These are phyloP conservation scores for Cerceris ruficornis DNA, from an alignment of 2,888 invertebrate genomes.

Conservation along the genomic window DNA sequence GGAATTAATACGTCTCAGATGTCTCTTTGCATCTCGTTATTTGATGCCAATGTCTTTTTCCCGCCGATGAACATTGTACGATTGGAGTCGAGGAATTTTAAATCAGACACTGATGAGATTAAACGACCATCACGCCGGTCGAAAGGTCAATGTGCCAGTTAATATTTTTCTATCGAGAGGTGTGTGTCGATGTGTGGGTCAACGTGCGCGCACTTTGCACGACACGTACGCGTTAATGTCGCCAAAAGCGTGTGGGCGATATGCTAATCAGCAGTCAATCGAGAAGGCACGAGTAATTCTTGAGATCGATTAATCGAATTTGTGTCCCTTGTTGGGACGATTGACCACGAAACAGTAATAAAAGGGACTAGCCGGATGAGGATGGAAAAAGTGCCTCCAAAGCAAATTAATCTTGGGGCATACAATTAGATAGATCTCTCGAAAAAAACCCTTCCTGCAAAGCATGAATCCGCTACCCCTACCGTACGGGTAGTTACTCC, in stretches of 20 bases:
- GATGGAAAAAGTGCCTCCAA: not conserved
- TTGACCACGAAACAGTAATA: slow-evolving; percentile 11
- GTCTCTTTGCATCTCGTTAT: not conserved
- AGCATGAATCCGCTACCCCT: no score
- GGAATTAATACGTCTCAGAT: not conserved
- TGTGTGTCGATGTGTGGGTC: slow-evolving; percentile 19
- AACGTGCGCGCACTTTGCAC: slow-evolving; percentile 14
- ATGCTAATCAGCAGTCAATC: slow-evolving; percentile 53
- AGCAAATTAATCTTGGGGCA: no score
- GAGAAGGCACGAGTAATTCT: slow-evolving; percentile 41
- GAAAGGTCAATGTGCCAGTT: slow-evolving; percentile 39
- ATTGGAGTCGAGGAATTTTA: slow-evolving; percentile 17
- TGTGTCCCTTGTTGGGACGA: slow-evolving; percentile 18
- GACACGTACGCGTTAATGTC: slow-evolving; percentile 42
- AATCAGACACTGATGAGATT: slow-evolving; percentile 46
- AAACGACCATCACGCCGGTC: slow-evolving; percentile 30
- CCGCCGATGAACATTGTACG: slow-evolving; percentile 1
- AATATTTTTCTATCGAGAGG: slow-evolving; percentile 15
- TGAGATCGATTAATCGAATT: not conserved
- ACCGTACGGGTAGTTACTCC: slow-evolving; percentile 6
- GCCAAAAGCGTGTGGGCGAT: slow-evolving; percentile 48
- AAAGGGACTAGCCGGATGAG: slow-evolving; percentile 7
- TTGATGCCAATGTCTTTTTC: not conserved
- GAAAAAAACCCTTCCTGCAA: no score
- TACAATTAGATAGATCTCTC: no score